phyloP scores from a whole-genome alignment of 1,140 invertebrate genomes.

The Aphelinus atriplicis region DNA sequence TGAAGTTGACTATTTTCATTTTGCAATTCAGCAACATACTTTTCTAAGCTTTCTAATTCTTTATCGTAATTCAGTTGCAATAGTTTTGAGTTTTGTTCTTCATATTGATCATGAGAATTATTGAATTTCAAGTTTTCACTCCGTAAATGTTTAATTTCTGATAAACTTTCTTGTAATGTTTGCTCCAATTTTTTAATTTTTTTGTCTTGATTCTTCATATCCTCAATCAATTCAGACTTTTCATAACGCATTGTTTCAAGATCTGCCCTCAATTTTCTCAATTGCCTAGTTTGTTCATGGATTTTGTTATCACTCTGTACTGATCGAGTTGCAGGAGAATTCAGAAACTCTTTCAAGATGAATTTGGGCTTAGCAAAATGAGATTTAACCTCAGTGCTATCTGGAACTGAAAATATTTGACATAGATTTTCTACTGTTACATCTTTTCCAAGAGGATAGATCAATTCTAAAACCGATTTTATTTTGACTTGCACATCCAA shows the following conservation, averaged over 20 bases:
- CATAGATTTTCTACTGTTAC: constrained; percentile 53
- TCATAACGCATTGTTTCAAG: constrained; percentile 58
- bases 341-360: constrained; percentile 56
- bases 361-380: constrained; percentile 36
- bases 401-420: constrained; percentile 44
- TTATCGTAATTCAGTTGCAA: constrained; percentile 51
- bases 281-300: constrained; percentile 52
- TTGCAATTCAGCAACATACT: constrained; percentile 48
- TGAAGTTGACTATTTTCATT: constrained; percentile 50
- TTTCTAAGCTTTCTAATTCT: constrained; percentile 54
- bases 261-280: constrained; percentile 51
- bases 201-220: constrained; percentile 53
- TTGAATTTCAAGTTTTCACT: constrained; percentile 36
- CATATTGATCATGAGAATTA: constrained; percentile 46
- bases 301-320: constrained; percentile 53
- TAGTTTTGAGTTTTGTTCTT: constrained; percentile 45
- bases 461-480: constrained; percentile 59
- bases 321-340: constrained; percentile 54
- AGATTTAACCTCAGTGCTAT: constrained; percentile 40
- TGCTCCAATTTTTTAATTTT: constrained; percentile 54
- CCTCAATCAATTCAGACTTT: constrained; percentile 58
- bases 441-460: constrained; percentile 53
- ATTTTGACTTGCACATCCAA: constrained; percentile 59
- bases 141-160: constrained; percentile 51
- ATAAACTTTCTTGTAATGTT: constrained; percentile 48